A percentile compares a stretch with the other conserved stretches of the same genome.
These are phyloP conservation scores for Parascotia fuliginaria DNA, from an alignment of 2,888 invertebrate species.

Conservation along the genomic window DNA sequence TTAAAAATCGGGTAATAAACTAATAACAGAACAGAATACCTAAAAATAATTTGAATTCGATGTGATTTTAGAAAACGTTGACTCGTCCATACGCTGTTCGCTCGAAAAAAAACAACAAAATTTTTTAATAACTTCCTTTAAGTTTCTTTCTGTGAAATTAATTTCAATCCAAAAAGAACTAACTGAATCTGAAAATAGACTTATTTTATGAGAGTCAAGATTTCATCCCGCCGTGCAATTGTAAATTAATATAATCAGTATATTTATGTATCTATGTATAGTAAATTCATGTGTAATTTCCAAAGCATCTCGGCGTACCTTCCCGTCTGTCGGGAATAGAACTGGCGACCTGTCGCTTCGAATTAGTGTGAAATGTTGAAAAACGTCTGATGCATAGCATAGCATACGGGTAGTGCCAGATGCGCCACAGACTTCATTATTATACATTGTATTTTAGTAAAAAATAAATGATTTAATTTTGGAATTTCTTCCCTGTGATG, in stretches of 20 bases:
- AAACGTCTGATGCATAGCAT: constrained; percentile 65
- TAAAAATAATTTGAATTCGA: too few species aligned
- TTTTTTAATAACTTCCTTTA: too few species aligned
- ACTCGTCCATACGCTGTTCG: too few species aligned
- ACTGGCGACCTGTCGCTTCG: constrained; percentile 75
- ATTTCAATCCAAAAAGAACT: too few species aligned
- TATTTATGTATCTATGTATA: constrained; percentile 29
- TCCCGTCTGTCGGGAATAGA: constrained; percentile 76
- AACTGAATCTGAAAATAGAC: too few species aligned
- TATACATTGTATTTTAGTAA: background rate
- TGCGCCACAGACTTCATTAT: constrained; percentile 25
- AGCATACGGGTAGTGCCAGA: constrained; percentile 49
- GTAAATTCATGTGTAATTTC: constrained; percentile 44
- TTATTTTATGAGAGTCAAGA: background rate
- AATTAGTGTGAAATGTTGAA: constrained; percentile 81
- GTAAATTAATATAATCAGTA: constrained; percentile 22
- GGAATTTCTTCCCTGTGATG: too few species aligned
- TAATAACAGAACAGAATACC: too few species aligned
- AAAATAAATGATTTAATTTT: too few species aligned
- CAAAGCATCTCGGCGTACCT: constrained; percentile 51
- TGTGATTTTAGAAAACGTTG: too few species aligned
- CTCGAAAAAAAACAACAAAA: too few species aligned
- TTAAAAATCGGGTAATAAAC: too few species aligned
- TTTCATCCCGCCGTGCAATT: constrained; percentile 6
- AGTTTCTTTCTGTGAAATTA: too few species aligned